These are phyloP conservation scores for Sebastes cheni DNA, from an alignment of 2,797 vertebrate genomes.

Conservation along the genomic window DNA sequence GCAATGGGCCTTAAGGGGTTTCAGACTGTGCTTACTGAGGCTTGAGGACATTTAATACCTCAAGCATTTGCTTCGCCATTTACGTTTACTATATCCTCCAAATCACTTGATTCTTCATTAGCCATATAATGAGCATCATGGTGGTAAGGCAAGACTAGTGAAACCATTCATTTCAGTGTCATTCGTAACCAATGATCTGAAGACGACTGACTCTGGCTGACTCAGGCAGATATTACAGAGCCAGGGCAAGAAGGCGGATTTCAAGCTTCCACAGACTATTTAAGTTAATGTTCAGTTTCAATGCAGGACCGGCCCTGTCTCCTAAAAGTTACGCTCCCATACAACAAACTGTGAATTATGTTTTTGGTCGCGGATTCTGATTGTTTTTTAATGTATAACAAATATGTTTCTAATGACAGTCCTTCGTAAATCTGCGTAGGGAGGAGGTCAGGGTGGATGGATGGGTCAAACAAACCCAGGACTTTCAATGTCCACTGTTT, in stretches of 20 bases:
- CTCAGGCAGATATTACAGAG: neutral
- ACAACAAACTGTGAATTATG: neutral
- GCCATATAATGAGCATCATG: neutral
- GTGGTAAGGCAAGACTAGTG: neutral
- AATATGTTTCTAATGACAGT: neutral
- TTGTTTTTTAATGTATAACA: neutral
- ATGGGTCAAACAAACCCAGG: neutral
- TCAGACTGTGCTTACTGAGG: neutral
- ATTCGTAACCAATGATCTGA: neutral
- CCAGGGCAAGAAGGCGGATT: conserved; percentile 20
- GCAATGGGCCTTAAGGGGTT: neutral
- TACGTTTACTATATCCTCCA: neutral
- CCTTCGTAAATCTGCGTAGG: fast-evolving
- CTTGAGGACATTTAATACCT: neutral
- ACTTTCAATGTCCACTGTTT: neutral
- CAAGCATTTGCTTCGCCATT: neutral
- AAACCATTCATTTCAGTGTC: neutral
- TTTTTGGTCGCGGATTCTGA: neutral
- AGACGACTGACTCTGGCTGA: neutral
- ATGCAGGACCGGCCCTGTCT: too few species aligned
- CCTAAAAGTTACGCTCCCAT: too few species aligned
- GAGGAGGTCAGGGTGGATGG: neutral
- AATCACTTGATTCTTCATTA: neutral
- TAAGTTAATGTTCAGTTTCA: neutral
- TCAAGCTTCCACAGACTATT: conserved; percentile 26